A percentile compares a stretch with the other conserved stretches of the same genome.
Evolutionary conservation across 1,140 invertebrate genomes (phyloP).

Genomic region (Ylistrum balloti): DNA sequence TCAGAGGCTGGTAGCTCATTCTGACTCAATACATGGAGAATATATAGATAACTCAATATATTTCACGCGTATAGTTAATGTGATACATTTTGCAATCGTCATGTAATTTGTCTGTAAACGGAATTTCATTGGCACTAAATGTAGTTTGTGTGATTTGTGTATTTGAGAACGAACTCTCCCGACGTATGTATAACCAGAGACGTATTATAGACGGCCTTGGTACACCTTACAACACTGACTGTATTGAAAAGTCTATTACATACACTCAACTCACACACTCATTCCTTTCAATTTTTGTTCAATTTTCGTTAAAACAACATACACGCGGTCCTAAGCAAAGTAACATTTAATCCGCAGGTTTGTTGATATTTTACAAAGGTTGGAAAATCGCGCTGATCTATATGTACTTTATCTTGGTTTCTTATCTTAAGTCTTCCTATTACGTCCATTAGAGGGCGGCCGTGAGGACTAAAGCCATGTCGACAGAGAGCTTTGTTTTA

Average conservation of each 20-base stretch:
- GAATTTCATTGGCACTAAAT: no score
- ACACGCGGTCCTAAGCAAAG: slow-evolving; percentile 37
- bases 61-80: no score
- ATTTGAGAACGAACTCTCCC: no score
- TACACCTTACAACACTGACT: not conserved
- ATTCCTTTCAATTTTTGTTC: slow-evolving; percentile 35
- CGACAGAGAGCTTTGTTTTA: slow-evolving; percentile 23
- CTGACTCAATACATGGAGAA: no score
- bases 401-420: not conserved
- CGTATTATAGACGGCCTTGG: no score
- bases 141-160: no score
- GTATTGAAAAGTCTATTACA: not conserved
- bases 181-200: no score
- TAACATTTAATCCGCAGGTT: not conserved
- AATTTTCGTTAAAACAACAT: slow-evolving; percentile 6
- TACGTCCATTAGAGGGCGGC: not conserved
- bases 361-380: not conserved
- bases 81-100: no score
- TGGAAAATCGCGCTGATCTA: not conserved
- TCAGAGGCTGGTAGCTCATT: no score
- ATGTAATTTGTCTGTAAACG: no score
- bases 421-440: slow-evolving; percentile 10
- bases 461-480: not conserved
- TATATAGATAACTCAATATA: no score
- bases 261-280: not conserved